Evolutionary conservation across 2,797 vertebrate genomes (phyloP), one percentile per base, ranked within the genome.

Genomic region (Myotis myotis): DNA sequence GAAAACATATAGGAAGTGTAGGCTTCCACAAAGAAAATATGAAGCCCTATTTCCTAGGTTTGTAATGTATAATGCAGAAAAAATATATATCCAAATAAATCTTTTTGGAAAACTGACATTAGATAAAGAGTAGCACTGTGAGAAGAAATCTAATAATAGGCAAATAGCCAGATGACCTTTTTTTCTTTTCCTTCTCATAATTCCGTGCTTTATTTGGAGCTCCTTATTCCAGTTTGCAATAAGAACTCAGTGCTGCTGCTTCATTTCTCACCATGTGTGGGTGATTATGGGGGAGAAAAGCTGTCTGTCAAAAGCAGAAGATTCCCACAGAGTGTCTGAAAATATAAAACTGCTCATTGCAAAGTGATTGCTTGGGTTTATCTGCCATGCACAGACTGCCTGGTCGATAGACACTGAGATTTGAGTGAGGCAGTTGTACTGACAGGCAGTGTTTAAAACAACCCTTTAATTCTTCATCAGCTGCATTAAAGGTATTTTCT

Each of bases 231-330:
- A 91, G 15, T 66, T 66, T 60, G 64, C 68, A 74, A 74, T 78
- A 62, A 86, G 75, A 91, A 57, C 60, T 36, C 8, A 12, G 4
- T 44, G 9, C 3, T n/a, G 78, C 17, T n/a, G 10, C 66, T 89
- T 82, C 23, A 23, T 80, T 95, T 49, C 72, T 93, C 72, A 23
- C 28, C 89, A 19, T 68, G 47, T 81, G 68, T 38, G 91, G 79
- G 82, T 89, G 93, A 91, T 89, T 91, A 19, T 38, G 84, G 90
- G 44, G 89, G 93, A 97, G 36, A 64, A 87, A 0, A 47, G 86
- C 78, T 97, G 80, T 89, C 96, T 97, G 79, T 97, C 90, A 97
- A 92, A 98, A 92, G 11, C 19, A 85, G 86, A 91, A 81, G 47
- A 53, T 96, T 78, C 36, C 64, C 12, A 82, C 60, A 12, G 23